These are phyloP conservation scores for Geodia barretti DNA, from an alignment of 37 sponge, comb jelly and placozoan species.

Conservation along the genomic window DNA sequence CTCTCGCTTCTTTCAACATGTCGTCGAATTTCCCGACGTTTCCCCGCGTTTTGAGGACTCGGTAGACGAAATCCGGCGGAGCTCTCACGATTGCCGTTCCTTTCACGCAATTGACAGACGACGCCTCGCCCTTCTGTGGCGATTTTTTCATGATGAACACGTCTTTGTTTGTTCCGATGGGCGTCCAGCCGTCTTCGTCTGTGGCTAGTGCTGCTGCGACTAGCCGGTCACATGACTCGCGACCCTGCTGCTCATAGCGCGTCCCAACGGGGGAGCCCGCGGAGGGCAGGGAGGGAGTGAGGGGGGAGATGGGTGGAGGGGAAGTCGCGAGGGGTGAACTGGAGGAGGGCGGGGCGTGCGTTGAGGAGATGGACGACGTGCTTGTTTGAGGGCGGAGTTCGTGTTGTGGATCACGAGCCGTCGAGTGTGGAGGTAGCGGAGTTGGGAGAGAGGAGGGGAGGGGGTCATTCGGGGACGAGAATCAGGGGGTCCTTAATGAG, in stretches of 20 bases:
- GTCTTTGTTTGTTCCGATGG: slow-evolving; percentile 33
- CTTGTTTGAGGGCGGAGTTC: no score
- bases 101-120: slow-evolving; percentile 65
- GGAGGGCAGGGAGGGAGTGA: not conserved
- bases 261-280: not conserved
- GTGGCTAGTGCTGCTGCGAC: slow-evolving; percentile 16
- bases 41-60: slow-evolving; percentile 22
- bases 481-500: no score
- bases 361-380: not conserved
- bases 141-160: slow-evolving; percentile 62
- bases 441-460: no score
- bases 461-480: no score
- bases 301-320: not conserved
- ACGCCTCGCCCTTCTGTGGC: slow-evolving; percentile 35
- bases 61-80: slow-evolving; percentile 72
- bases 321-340: not conserved
- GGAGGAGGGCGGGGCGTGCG: not conserved
- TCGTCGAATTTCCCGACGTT: slow-evolving; percentile 35
- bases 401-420: no score
- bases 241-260: slow-evolving; percentile 13
- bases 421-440: no score
- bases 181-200: slow-evolving; percentile 61
- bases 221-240: slow-evolving; percentile 1
- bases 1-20: slow-evolving; percentile 56
- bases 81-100: slow-evolving; percentile 55